Conservation (phyloP, 2,888 invertebrate genomes). For the Bruchidius siliquastri region DNA sequence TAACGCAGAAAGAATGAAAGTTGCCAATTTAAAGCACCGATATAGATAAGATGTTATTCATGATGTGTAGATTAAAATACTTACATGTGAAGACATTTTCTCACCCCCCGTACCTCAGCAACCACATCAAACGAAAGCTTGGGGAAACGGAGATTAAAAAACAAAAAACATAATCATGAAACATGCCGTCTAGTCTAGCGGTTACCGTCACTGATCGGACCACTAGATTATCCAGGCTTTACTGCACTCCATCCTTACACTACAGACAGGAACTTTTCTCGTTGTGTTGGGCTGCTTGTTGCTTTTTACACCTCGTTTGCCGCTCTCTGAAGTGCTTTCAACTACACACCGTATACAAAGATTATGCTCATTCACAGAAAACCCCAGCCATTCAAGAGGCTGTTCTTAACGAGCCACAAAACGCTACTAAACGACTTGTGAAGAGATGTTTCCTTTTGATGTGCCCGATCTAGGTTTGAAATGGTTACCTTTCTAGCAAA, state of each 20-base stretch:
- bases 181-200: background rate
- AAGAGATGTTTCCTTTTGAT: background rate
- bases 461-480: background rate
- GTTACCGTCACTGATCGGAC: background rate
- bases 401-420: background rate
- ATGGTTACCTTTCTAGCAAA: too few species aligned
- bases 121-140: too few species aligned
- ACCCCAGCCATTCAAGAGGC: conserved; percentile 1
- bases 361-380: background rate
- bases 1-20: too few species aligned
- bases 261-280: background rate
- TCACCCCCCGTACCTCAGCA: too few species aligned
- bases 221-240: conserved; percentile 7
- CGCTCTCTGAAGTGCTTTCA: conserved; percentile 1
- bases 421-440: background rate
- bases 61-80: too few species aligned
- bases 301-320: conserved; percentile 5
- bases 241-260: background rate
- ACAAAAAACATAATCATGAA: too few species aligned
- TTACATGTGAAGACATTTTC: too few species aligned
- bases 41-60: too few species aligned
- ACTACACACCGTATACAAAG: background rate
- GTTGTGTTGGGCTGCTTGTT: background rate
- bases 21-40: too few species aligned
- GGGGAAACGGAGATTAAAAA: too few species aligned